A percentile compares a stretch with the other conserved stretches of the same genome.
These are phyloP conservation scores for Stigmatopora argus DNA, from an alignment of 2,113 vertebrate genomes.

Conservation along the genomic window DNA sequence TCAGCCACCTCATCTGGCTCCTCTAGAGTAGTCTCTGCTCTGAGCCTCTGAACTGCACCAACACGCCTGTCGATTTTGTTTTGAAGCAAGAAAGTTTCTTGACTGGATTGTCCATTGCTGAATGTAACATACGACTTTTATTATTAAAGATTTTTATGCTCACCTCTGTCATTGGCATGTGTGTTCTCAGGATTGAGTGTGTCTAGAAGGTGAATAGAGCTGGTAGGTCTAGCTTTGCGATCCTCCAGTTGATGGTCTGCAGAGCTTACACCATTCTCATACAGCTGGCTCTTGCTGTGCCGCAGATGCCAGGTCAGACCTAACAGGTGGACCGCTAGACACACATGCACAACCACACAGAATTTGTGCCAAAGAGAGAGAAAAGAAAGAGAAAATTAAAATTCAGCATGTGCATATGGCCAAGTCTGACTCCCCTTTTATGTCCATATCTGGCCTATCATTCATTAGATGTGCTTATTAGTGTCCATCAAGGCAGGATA, in stretches of 20 bases:
- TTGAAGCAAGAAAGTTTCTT: not conserved
- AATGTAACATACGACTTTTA: slow-evolving; percentile 26
- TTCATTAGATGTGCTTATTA: slow-evolving; percentile 56
- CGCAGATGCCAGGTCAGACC: slow-evolving; percentile 96
- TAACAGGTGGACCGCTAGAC: slow-evolving; percentile 93
- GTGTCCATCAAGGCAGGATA: slow-evolving; percentile 33
- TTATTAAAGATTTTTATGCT: slow-evolving; percentile 7
- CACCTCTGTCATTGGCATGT: slow-evolving; percentile 59
- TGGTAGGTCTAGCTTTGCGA: slow-evolving; percentile 70
- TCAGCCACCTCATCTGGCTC: too few relatives aligned
- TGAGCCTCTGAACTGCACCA: too few relatives aligned
- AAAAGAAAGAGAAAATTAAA: slow-evolving; percentile 42
- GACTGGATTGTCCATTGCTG: slow-evolving; percentile 15
- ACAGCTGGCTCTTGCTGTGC: slow-evolving; percentile 87
- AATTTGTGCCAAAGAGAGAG: slow-evolving; percentile 20
- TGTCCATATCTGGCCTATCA: slow-evolving; percentile 41
- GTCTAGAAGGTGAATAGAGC: slow-evolving; percentile 81
- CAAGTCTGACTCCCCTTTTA: slow-evolving; percentile 50
- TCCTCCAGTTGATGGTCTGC: slow-evolving; percentile 79
- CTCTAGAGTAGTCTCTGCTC: too few relatives aligned
- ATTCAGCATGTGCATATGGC: slow-evolving; percentile 41
- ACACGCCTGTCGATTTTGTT: not conserved
- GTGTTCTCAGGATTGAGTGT: slow-evolving; percentile 83
- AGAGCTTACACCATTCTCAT: slow-evolving; percentile 92
- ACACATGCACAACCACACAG: slow-evolving; percentile 30